Percentiles rank a stretch among this genome's conserved stretches.
phyloP scores from a whole-genome alignment of 2,888 invertebrate species.

The Antitype chi region DNA sequence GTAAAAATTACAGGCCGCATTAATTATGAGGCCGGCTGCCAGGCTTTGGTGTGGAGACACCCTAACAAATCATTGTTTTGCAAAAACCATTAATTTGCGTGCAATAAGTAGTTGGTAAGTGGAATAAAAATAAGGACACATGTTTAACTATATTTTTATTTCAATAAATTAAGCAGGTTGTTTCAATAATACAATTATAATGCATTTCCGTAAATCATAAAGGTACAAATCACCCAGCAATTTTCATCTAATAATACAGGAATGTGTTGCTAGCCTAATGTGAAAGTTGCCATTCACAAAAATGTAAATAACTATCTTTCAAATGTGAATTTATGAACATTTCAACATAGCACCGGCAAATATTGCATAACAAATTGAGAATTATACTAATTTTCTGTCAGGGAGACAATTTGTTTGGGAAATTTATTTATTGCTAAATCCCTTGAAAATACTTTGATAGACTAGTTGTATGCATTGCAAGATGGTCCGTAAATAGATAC shows the following conservation, averaged over 20 bases:
- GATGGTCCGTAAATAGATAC: slow-evolving; percentile 14
- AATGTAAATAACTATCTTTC: slow-evolving; percentile 41
- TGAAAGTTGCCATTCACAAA: slow-evolving; percentile 58
- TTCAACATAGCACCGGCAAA: slow-evolving; percentile 57
- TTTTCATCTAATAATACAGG: slow-evolving; percentile 73
- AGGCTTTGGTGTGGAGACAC: not conserved
- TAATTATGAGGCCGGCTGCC: not conserved
- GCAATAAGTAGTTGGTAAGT: slow-evolving; percentile 10
- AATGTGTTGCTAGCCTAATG: slow-evolving; percentile 75
- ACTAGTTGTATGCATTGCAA: slow-evolving; percentile 45
- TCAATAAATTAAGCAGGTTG: slow-evolving; percentile 87
- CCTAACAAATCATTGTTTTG: not conserved
- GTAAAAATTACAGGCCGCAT: too few species aligned
- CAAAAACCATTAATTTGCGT: not conserved
- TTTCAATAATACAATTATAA: slow-evolving; percentile 78
- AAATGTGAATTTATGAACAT: slow-evolving; percentile 48
- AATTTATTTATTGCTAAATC: slow-evolving; percentile 35
- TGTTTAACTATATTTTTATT: slow-evolving; percentile 83
- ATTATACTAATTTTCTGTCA: slow-evolving; percentile 21
- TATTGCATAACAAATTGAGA: slow-evolving; percentile 41
- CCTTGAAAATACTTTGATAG: slow-evolving; percentile 40
- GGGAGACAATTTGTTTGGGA: slow-evolving; percentile 8
- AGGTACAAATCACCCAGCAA: slow-evolving; percentile 69
- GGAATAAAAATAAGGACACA: slow-evolving; percentile 59
- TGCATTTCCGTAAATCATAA: slow-evolving; percentile 70